phyloP scores from a whole-genome alignment of 2,113 vertebrate genomes.

The Tyto alba region DNA sequence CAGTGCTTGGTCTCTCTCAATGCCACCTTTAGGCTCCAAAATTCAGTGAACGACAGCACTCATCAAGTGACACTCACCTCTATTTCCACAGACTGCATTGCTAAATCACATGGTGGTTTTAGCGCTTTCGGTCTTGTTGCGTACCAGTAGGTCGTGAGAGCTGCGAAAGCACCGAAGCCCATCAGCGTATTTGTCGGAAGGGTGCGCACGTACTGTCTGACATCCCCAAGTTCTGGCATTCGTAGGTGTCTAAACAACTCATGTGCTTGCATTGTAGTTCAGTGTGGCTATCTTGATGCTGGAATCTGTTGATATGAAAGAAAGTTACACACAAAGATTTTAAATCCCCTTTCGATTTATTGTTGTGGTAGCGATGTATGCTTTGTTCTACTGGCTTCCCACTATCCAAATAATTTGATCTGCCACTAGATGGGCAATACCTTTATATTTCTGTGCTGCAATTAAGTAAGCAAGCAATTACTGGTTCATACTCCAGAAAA shows the following conservation, averaged over 20 bases:
- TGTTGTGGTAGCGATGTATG: accelerated
- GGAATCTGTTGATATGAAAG: conserved; percentile 50
- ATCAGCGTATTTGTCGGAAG: conserved; percentile 89
- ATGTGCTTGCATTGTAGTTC: conserved; percentile 83
- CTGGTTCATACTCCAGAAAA: neutral
- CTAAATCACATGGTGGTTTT: conserved; percentile 87
- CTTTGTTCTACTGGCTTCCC: neutral
- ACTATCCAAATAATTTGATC: neutral
- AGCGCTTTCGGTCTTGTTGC: conserved; percentile 87
- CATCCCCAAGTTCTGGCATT: conserved; percentile 88
- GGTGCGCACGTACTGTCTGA: conserved; percentile 86
- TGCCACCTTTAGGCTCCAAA: neutral
- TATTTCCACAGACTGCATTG: conserved; percentile 88
- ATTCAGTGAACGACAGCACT: neutral
- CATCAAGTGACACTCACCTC: conserved; percentile 70
- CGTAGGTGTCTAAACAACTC: conserved; percentile 89
- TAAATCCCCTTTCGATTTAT: neutral
- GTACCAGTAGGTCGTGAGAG: conserved; percentile 94
- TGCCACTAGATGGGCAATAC: neutral
- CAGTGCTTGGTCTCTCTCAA: neutral
- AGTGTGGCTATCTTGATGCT: neutral
- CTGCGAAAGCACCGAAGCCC: conserved; percentile 92
- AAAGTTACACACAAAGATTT: neutral
- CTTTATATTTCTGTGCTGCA: neutral
- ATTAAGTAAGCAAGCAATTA: neutral